phyloP scores from a whole-genome alignment of 1,140 invertebrate species.

The Caenorhabditis briggsae region DNA sequence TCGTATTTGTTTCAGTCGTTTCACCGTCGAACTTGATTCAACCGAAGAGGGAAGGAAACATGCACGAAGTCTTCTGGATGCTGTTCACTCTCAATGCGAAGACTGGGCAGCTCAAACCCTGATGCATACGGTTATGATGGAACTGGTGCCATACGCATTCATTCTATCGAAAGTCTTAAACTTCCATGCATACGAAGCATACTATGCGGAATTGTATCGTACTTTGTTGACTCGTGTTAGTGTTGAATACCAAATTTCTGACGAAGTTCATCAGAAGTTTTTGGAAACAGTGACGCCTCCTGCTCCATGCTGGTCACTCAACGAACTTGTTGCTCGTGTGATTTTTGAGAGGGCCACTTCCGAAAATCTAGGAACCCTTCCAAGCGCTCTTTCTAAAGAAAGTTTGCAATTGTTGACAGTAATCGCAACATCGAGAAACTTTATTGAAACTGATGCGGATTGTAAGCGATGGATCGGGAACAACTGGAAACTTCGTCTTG shows the following conservation, averaged over 20 bases:
- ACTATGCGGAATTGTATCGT: background rate
- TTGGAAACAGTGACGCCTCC: background rate
- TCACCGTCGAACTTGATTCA: background rate
- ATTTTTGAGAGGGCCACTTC: background rate
- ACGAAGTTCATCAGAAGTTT: background rate
- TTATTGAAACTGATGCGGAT: background rate
- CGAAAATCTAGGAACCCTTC: background rate
- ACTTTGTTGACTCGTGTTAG: background rate
- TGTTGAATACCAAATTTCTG: background rate
- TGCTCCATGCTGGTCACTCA: constrained; percentile 16
- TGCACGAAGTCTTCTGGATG: background rate
- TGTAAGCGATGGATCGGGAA: background rate
- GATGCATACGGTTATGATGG: background rate
- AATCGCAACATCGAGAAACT: background rate
- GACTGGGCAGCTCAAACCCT: background rate
- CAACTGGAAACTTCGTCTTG: constrained; percentile 28
- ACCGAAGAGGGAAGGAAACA: background rate
- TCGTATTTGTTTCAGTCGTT: background rate
- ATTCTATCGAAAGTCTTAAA: background rate
- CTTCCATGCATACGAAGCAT: background rate
- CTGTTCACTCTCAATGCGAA: constrained; percentile 25
- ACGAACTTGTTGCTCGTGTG: background rate
- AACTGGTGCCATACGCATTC: background rate
- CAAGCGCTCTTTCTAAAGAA: background rate
- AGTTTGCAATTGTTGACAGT: background rate